Conservation (phyloP, 1,140 invertebrate species). For the Lutraria rhynchaena region DNA sequence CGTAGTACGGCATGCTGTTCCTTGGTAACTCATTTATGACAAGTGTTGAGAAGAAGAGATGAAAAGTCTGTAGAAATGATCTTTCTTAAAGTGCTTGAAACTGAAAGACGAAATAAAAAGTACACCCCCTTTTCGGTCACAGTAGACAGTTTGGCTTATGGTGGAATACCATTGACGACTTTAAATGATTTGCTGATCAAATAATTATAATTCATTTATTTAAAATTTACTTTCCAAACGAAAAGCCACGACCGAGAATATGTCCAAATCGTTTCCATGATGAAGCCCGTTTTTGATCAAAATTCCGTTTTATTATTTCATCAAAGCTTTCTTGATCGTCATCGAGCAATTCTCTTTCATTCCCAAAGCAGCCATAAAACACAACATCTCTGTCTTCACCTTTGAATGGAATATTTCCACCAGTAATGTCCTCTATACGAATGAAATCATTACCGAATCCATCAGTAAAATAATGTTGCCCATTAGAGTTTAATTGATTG, state of each 20-base stretch:
- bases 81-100: too few relatives aligned
- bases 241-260: conserved; percentile 31
- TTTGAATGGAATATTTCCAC: neutral
- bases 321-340: neutral
- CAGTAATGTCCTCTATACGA: neutral
- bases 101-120: too few relatives aligned
- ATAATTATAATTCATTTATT: too few relatives aligned
- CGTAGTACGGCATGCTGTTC: too few relatives aligned
- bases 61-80: too few relatives aligned
- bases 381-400: neutral
- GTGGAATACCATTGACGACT: too few relatives aligned
- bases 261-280: conserved; percentile 36
- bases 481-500: too few relatives aligned
- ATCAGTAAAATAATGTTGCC: neutral
- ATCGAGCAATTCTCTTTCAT: neutral
- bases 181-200: too few relatives aligned
- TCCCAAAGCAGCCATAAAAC: conserved; percentile 5
- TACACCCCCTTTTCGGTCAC: too few relatives aligned
- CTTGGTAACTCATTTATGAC: too few relatives aligned
- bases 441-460: neutral
- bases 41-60: too few relatives aligned
- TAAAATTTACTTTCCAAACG: conserved; percentile 36
- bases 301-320: neutral
- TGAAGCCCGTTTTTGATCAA: conserved; percentile 5
- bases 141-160: too few relatives aligned